Evolutionary conservation across 2,888 invertebrate genomes (phyloP).

Genomic region (Uloborus plumipes): DNA sequence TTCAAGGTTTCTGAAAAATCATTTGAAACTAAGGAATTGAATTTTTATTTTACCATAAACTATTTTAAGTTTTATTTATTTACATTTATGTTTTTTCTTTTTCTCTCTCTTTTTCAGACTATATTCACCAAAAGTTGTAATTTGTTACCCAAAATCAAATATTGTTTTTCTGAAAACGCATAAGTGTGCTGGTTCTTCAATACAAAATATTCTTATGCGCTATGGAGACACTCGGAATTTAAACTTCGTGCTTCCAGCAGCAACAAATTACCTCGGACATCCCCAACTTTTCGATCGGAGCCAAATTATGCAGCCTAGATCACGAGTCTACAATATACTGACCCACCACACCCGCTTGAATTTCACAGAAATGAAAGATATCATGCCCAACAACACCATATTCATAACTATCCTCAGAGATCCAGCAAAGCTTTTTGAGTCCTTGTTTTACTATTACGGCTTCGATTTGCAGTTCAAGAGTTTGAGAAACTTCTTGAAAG

Average conservation of each 20-base stretch:
- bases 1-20: too few relatives aligned
- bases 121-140: constrained; percentile 9
- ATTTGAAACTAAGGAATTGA: too few relatives aligned
- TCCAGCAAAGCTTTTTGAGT: constrained; percentile 66
- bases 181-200: constrained; percentile 69
- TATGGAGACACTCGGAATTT: constrained; percentile 67
- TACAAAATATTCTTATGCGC: constrained; percentile 69
- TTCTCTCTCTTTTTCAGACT: constrained; percentile 23
- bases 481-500: constrained; percentile 11
- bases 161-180: constrained; percentile 70
- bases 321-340: constrained; percentile 65
- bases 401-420: constrained; percentile 67
- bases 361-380: constrained; percentile 43
- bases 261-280: constrained; percentile 68
- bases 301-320: constrained; percentile 61
- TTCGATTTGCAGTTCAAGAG: constrained; percentile 55
- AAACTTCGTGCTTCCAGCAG: constrained; percentile 67
- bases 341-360: constrained; percentile 67
- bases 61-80: too few relatives aligned
- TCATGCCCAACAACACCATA: constrained; percentile 66
- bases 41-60: too few relatives aligned
- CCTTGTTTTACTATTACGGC: constrained; percentile 67
- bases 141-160: constrained; percentile 67
- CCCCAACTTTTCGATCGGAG: constrained; percentile 66
- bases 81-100: neutral